Conservation (phyloP, 2,888 invertebrate species). For the Leptinotarsa peninsularis region DNA sequence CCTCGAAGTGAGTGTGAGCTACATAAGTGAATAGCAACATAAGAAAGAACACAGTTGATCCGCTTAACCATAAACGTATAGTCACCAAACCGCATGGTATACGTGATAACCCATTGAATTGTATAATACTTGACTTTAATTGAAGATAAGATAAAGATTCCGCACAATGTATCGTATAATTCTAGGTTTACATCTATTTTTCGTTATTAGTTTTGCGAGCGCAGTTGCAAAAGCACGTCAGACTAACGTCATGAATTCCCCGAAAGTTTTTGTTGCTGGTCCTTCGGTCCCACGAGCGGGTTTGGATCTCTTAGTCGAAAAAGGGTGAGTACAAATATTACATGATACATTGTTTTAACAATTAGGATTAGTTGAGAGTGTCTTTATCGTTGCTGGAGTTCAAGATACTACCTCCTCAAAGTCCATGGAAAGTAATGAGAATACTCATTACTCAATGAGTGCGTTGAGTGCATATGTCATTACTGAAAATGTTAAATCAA, state of each 20-base stretch:
- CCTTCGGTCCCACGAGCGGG: slow-evolving; percentile 65
- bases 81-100: neutral
- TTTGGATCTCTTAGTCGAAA: slow-evolving; percentile 64
- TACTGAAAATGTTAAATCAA: too few relatives aligned
- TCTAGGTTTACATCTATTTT: slow-evolving; percentile 39
- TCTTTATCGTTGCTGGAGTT: too few relatives aligned
- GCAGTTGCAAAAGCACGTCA: slow-evolving; percentile 22
- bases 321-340: slow-evolving; percentile 34
- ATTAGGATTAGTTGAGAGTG: neutral
- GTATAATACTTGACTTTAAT: neutral
- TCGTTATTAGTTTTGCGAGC: slow-evolving; percentile 34
- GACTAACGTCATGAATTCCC: slow-evolving; percentile 58
- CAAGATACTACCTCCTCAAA: too few relatives aligned
- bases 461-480: too few relatives aligned
- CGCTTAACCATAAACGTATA: neutral
- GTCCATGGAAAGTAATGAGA: too few relatives aligned
- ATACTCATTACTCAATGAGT: too few relatives aligned
- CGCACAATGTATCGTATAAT: slow-evolving; percentile 20
- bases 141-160: slow-evolving; percentile 19
- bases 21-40: neutral
- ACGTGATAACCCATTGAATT: neutral
- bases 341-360: neutral
- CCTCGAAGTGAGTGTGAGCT: too few relatives aligned
- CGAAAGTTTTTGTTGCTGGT: slow-evolving; percentile 67
- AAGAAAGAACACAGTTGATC: neutral